phyloP scores from a whole-genome alignment of 1,140 invertebrate species.

The Thaumetopoea pityocampa region DNA sequence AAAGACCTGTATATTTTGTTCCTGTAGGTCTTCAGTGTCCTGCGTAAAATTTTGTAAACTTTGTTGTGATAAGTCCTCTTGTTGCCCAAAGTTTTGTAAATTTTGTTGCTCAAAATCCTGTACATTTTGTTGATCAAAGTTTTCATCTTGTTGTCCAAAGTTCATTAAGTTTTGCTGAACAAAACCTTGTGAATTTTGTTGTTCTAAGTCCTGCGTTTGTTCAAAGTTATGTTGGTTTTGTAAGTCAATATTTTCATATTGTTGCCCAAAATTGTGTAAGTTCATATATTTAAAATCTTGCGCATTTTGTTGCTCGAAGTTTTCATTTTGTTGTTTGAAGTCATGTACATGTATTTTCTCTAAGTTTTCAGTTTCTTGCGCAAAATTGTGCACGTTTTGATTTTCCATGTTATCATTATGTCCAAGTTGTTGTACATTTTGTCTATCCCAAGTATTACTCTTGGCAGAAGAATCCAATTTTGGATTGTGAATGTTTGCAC shows the following conservation, averaged over 20 bases:
- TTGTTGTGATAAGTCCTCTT: slow-evolving; percentile 14
- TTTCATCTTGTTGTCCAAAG: slow-evolving; percentile 24
- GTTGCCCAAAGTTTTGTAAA: slow-evolving; percentile 9
- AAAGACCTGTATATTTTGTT: slow-evolving; percentile 13
- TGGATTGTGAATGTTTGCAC: slow-evolving; percentile 20
- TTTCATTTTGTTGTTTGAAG: slow-evolving; percentile 20
- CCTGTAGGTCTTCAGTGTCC: no score
- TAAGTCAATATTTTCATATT: slow-evolving; percentile 19
- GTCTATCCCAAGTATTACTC: slow-evolving; percentile 12
- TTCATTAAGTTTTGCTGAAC: slow-evolving; percentile 24
- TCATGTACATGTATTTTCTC: slow-evolving; percentile 9
- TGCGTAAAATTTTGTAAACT: background rate
- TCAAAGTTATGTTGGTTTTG: slow-evolving; percentile 18
- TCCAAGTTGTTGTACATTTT: slow-evolving; percentile 26
- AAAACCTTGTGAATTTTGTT: slow-evolving; percentile 28
- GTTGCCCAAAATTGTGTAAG: slow-evolving; percentile 4
- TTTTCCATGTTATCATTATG: slow-evolving; percentile 23
- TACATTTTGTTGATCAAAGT: slow-evolving; percentile 18
- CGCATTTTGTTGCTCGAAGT: slow-evolving; percentile 24
- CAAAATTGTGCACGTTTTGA: slow-evolving; percentile 18
- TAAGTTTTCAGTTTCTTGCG: slow-evolving; percentile 19
- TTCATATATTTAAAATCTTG: no score
- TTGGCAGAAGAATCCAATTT: slow-evolving; percentile 13
- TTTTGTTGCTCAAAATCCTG: slow-evolving; percentile 26
- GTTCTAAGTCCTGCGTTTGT: slow-evolving; percentile 11